Evolutionary conservation across 2,888 invertebrate genomes (phyloP).

Genomic region (Hermaeophaga mercurialis): DNA sequence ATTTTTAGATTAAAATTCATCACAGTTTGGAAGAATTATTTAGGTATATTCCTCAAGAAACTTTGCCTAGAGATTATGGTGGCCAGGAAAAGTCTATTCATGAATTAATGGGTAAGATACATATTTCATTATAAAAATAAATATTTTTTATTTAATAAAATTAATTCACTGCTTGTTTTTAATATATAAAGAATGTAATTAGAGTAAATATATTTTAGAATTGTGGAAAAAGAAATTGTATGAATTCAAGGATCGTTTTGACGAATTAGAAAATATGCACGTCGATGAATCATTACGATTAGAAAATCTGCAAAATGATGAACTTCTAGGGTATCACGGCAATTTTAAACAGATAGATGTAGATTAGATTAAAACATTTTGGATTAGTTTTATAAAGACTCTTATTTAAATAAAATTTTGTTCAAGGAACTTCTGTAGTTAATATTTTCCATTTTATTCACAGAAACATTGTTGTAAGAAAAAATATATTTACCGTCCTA

Average conservation of each 20-base stretch:
- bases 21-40: constrained; percentile 8
- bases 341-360: constrained; percentile 2
- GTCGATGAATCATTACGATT: constrained; percentile 1
- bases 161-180: not conserved
- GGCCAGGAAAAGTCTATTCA: constrained; percentile 1
- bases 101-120: constrained; percentile 4
- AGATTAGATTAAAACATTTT: too few species aligned
- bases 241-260: constrained; percentile 1
- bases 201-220: not conserved
- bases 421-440: too few species aligned
- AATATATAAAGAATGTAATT: not conserved
- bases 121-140: not conserved
- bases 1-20: constrained; percentile 3
- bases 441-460: too few species aligned
- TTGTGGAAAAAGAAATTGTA: not conserved
- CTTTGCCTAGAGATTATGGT: constrained; percentile 10
- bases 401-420: too few species aligned
- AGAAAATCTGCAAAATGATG: constrained; percentile 7
- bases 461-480: too few species aligned
- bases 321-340: constrained; percentile 6
- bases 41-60: constrained; percentile 1
- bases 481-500: too few species aligned
- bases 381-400: too few species aligned
- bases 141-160: not conserved
- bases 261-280: constrained; percentile 1